phyloP scores from a whole-genome alignment of 2,888 invertebrate genomes.

The Mesorhabditis spiculigera region DNA sequence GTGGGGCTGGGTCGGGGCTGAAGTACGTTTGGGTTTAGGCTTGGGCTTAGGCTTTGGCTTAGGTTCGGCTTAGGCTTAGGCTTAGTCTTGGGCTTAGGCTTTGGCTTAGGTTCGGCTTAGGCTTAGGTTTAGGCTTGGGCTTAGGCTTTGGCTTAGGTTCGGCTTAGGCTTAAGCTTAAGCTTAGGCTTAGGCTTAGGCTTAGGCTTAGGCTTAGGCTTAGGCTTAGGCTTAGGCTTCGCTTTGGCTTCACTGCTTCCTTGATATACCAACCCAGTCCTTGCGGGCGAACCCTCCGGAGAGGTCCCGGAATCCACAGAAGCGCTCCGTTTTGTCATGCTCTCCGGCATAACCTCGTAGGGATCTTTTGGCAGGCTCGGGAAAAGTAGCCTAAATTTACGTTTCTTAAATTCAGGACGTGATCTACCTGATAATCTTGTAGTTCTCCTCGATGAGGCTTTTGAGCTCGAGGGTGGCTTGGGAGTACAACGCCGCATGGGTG shows the following conservation, averaged over 20 bases:
- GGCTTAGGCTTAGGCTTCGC: no score
- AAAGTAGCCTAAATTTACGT: background rate
- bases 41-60: no score
- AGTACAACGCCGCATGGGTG: constrained; percentile 28
- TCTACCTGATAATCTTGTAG: constrained; percentile 20
- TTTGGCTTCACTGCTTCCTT: no score
- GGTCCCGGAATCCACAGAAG: background rate
- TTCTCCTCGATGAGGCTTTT: constrained; percentile 17
- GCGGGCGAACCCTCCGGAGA: background rate
- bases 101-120: no score
- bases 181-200: no score
- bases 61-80: no score
- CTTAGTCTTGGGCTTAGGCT: no score
- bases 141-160: no score
- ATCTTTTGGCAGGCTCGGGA: background rate
- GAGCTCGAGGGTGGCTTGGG: constrained; percentile 26
- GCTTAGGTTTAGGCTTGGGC: no score
- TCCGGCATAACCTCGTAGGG: background rate
- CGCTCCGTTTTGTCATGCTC: background rate
- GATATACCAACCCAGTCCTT: background rate
- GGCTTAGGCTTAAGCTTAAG: no score
- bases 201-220: no score
- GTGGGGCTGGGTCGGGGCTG: background rate
- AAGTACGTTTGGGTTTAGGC: no score
- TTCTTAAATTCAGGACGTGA: background rate